These are phyloP conservation scores for Daubentonia madagascariensis DNA, from an alignment of 2,113 vertebrate genomes.

Conservation along the genomic window DNA sequence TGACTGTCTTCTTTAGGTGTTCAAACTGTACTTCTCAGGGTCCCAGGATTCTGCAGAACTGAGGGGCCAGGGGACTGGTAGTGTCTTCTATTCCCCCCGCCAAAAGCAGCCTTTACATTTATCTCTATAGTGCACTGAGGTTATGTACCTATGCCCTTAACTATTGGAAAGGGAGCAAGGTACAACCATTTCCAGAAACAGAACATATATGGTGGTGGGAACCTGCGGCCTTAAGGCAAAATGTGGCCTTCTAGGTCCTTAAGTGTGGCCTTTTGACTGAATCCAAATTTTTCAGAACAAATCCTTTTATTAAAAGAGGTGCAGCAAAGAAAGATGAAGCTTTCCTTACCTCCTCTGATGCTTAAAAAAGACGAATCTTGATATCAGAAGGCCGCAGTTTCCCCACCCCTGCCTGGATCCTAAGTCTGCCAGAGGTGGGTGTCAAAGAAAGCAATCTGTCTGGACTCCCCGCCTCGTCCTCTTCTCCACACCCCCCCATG, in stretches of 20 bases:
- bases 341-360: too few relatives aligned
- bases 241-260: too few relatives aligned
- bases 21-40: background rate
- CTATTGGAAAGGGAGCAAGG: background rate
- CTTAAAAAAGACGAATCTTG: too few relatives aligned
- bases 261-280: too few relatives aligned
- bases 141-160: background rate
- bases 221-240: too few relatives aligned
- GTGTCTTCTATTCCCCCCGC: background rate
- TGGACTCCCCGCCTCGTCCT: background rate
- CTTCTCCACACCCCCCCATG: background rate
- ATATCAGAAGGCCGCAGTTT: too few relatives aligned
- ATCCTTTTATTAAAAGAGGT: too few relatives aligned
- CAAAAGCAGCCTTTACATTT: background rate
- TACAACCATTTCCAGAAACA: background rate
- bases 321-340: too few relatives aligned
- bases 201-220: too few relatives aligned
- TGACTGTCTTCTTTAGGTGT: background rate
- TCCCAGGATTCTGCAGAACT: background rate
- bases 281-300: too few relatives aligned
- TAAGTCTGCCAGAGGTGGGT: background rate
- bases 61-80: fast-evolving
- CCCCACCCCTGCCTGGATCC: too few relatives aligned
- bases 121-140: background rate
- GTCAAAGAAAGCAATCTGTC: background rate